phyloP scores from a whole-genome alignment of 2,797 vertebrate species.

The Pagetopsis macropterus region DNA sequence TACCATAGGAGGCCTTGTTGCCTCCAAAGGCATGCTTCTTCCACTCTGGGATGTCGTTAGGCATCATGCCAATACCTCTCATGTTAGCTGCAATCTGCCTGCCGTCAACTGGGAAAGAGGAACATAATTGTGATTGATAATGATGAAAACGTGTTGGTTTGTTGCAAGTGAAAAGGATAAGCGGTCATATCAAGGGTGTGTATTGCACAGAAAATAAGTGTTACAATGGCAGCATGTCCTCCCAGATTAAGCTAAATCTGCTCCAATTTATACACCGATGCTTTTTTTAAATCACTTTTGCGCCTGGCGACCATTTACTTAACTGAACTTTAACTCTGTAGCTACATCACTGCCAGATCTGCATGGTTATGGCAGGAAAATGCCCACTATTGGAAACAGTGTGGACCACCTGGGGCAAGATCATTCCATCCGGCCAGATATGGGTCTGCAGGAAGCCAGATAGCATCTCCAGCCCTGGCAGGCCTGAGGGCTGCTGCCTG shows the following conservation, averaged over 20 bases:
- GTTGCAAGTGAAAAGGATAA: too few species aligned
- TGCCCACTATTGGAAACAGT: slow-evolving; percentile 8
- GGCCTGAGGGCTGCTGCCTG: slow-evolving; percentile 46
- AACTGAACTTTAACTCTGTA: neutral
- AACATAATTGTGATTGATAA: slow-evolving; percentile 26
- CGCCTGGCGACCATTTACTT: neutral
- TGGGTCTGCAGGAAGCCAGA: slow-evolving; percentile 72
- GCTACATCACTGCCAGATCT: neutral
- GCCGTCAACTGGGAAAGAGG: slow-evolving; percentile 86
- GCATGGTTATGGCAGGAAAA: slow-evolving; percentile 1
- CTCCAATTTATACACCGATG: neutral
- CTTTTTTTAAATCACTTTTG: neutral
- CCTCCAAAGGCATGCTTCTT: slow-evolving; percentile 99
- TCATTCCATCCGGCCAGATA: slow-evolving; percentile 60
- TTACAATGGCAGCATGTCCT: too few species aligned
- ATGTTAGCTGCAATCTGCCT: slow-evolving; percentile 99
- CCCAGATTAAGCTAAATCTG: too few species aligned
- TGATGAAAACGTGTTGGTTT: neutral
- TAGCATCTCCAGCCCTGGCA: slow-evolving; percentile 62
- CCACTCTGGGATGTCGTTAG: slow-evolving; percentile 98
- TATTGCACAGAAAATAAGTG: too few species aligned
- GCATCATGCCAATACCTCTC: slow-evolving; percentile 99
- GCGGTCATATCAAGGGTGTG: too few species aligned
- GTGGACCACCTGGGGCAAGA: slow-evolving; percentile 41
- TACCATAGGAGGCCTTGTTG: slow-evolving; percentile 98